These are phyloP conservation scores for Tadarida brasiliensis DNA, from an alignment of 2,797 vertebrate species.

Conservation along the genomic window DNA sequence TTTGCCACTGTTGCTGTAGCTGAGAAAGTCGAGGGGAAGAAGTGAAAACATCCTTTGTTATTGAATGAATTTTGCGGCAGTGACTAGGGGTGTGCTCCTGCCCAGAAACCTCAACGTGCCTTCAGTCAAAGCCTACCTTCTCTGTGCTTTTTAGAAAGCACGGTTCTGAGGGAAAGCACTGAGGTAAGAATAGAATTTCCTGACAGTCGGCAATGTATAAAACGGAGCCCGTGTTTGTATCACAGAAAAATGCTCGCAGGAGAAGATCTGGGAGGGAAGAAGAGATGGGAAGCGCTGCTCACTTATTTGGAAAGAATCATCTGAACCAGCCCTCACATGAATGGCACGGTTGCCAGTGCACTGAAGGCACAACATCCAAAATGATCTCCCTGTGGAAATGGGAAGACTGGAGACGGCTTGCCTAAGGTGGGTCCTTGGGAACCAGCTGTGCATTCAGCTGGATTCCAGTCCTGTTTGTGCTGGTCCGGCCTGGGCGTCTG, in stretches of 20 bases:
- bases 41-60: background rate
- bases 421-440: background rate
- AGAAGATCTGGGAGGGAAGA: background rate
- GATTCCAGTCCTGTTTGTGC: background rate
- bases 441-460: background rate
- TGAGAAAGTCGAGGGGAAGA: background rate
- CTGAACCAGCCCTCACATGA: background rate
- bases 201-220: background rate
- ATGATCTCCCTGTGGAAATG: background rate
- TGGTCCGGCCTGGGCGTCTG: background rate
- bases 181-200: background rate
- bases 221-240: background rate
- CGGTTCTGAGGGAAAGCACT: background rate
- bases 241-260: background rate
- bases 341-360: background rate
- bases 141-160: constrained; percentile 7
- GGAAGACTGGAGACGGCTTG: background rate
- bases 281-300: background rate
- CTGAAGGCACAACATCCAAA: background rate
- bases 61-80: background rate
- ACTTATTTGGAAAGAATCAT: background rate
- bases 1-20: background rate
- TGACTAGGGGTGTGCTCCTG: background rate
- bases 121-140: background rate
- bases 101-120: background rate